A percentile compares a stretch with the other conserved stretches of the same genome.
These are phyloP conservation scores for Micropterix aruncella DNA, from an alignment of 2,888 invertebrate species.

Conservation along the genomic window DNA sequence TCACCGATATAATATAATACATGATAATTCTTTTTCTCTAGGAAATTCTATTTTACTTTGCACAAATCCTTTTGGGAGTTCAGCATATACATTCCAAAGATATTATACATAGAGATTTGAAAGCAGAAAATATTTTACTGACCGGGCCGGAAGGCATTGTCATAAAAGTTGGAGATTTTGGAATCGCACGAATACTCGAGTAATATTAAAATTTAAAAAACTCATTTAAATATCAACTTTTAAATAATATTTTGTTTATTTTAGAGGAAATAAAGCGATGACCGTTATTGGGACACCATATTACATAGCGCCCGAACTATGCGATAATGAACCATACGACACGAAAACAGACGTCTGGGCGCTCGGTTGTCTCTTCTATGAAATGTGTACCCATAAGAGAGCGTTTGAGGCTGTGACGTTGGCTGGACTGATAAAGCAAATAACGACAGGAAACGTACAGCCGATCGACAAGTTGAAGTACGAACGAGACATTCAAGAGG, in stretches of 20 bases:
- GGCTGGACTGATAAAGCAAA: conserved; percentile 49
- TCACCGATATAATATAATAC: conserved; percentile 6
- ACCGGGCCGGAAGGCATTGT: conserved; percentile 52
- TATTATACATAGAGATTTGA: conserved; percentile 73
- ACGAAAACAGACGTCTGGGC: conserved; percentile 80
- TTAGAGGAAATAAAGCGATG: conserved; percentile 40
- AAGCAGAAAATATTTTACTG: conserved; percentile 71
- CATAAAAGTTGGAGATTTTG: conserved; percentile 76
- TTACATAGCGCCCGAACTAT: conserved; percentile 76
- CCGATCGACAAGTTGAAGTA: conserved; percentile 41
- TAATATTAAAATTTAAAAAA: not conserved
- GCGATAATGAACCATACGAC: conserved; percentile 61
- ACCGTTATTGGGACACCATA: conserved; percentile 67
- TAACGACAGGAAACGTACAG: conserved; percentile 47
- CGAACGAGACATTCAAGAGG: conserved; percentile 43
- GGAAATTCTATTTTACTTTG: conserved; percentile 54
- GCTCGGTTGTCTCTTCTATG: conserved; percentile 70
- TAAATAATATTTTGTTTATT: conserved; percentile 14
- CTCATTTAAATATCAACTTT: not conserved
- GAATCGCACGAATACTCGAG: conserved; percentile 54
- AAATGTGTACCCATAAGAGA: conserved; percentile 59
- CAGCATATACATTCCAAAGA: conserved; percentile 66
- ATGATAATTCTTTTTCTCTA: conserved; percentile 22
- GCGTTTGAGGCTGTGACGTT: conserved; percentile 60
- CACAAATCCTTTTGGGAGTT: conserved; percentile 62